Percentiles rank a stretch among this genome's conserved stretches.
These are phyloP conservation scores for Acrobasis repandana DNA, from an alignment of 2,888 invertebrate species.

Conservation along the genomic window DNA sequence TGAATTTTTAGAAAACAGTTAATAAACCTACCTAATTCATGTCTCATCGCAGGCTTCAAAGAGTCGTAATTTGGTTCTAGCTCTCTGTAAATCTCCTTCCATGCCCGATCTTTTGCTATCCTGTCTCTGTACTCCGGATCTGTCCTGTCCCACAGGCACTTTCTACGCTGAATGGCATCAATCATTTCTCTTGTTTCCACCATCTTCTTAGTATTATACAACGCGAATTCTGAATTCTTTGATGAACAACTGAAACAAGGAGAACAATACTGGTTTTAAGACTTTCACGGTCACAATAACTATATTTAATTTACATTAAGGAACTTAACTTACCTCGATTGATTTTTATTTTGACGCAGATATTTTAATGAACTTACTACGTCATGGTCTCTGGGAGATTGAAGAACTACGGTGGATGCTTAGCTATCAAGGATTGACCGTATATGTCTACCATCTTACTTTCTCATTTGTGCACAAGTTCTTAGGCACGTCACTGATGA, in stretches of 20 bases:
- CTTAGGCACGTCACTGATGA: too few relatives aligned
- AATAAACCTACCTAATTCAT: slow-evolving; percentile 39
- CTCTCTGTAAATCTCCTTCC: slow-evolving; percentile 43
- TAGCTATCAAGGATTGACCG: too few relatives aligned
- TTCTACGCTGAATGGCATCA: slow-evolving; percentile 36
- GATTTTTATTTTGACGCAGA: too few relatives aligned
- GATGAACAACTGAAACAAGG: not conserved
- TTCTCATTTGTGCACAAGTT: too few relatives aligned
- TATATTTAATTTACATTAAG: too few relatives aligned
- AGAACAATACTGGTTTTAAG: not conserved
- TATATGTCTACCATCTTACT: too few relatives aligned
- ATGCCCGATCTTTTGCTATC: slow-evolving; percentile 38
- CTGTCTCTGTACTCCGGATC: slow-evolving; percentile 38
- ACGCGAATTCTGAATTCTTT: not conserved
- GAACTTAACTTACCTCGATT: too few relatives aligned
- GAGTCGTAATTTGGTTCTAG: slow-evolving; percentile 45
- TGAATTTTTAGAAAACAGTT: too few relatives aligned
- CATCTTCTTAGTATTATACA: slow-evolving; percentile 8
- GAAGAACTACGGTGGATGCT: too few relatives aligned
- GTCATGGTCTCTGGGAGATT: too few relatives aligned
- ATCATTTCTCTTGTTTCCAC: slow-evolving; percentile 46
- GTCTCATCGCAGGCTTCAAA: slow-evolving; percentile 36
- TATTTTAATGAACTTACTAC: too few relatives aligned
- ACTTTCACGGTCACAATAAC: too few relatives aligned
- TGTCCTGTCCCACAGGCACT: slow-evolving; percentile 44